These are phyloP conservation scores for Ommatoiulus sabulosus DNA, from an alignment of 2,888 invertebrate species.

Conservation along the genomic window DNA sequence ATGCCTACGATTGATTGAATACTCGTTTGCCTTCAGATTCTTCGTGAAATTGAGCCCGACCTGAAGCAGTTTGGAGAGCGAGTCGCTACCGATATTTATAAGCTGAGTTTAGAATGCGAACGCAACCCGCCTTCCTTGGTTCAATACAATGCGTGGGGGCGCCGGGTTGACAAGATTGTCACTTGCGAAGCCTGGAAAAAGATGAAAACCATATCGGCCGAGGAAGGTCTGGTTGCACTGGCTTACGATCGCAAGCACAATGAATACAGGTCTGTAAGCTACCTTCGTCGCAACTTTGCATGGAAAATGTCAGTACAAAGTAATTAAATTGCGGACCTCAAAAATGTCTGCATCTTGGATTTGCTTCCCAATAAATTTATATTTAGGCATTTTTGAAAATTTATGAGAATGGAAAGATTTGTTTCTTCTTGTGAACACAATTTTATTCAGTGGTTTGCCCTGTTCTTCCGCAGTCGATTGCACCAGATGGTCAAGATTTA, in stretches of 20 bases:
- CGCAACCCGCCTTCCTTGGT: conserved; percentile 69
- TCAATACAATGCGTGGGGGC: conserved; percentile 72
- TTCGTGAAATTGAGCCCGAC: conserved; percentile 66
- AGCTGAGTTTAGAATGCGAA: conserved; percentile 69
- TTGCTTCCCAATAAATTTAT: no score
- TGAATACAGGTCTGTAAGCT: conserved; percentile 64
- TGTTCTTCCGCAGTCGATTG: conserved; percentile 65
- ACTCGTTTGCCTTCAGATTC: conserved; percentile 62
- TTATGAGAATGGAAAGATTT: no score
- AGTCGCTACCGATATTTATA: conserved; percentile 69
- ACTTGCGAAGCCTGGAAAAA: conserved; percentile 71
- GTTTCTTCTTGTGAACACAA: no score
- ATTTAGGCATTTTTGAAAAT: no score
- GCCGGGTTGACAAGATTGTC: conserved; percentile 69
- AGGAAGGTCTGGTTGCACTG: conserved; percentile 71
- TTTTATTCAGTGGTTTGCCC: no score
- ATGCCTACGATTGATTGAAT: background rate
- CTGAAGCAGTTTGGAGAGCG: conserved; percentile 70
- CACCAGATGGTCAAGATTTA: conserved; percentile 71
- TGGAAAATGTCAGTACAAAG: background rate
- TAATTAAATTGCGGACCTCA: no score
- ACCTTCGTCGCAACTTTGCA: background rate
- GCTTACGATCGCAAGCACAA: conserved; percentile 69
- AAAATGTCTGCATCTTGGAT: no score
- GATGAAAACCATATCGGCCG: conserved; percentile 71